Conservation (phyloP, 2,113 vertebrate genomes). For the Nothocercus nigrocapillus region DNA sequence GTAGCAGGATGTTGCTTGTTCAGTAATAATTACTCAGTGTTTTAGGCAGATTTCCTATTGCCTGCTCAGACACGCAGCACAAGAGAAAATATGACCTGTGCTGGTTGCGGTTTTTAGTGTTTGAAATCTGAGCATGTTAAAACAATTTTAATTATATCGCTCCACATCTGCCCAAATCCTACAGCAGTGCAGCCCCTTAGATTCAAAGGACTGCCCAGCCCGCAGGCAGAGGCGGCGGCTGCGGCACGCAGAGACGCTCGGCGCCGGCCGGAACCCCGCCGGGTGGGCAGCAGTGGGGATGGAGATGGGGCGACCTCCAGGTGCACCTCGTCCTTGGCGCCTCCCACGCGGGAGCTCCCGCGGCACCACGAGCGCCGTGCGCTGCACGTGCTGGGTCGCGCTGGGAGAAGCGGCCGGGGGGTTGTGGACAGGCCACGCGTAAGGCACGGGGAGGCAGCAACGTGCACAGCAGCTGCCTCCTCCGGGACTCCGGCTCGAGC, state of each 20-base stretch:
- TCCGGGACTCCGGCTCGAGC: not conserved
- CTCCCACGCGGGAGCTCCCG: not conserved
- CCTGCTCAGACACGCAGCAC: not conserved
- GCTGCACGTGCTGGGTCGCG: not conserved
- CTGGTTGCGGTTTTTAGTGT: not conserved
- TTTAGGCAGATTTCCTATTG: not conserved
- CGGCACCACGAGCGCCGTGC: fast-evolving
- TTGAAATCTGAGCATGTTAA: not conserved
- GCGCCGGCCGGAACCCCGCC: not conserved
- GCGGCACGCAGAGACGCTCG: not conserved
- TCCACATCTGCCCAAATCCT: not conserved
- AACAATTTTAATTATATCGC: not conserved
- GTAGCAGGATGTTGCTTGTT: constrained; percentile 24
- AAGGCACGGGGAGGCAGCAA: not conserved
- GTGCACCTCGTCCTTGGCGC: not conserved
- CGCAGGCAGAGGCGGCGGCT: fast-evolving
- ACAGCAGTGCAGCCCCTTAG: not conserved
- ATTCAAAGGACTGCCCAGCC: not conserved
- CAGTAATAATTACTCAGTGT: not conserved
- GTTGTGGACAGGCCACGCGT: not conserved
- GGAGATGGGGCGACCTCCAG: not conserved
- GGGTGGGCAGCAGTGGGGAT: fast-evolving
- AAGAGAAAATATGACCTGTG: not conserved
- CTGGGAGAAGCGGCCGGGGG: not conserved
- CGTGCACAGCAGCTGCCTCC: not conserved